phyloP scores from a whole-genome alignment of 1,140 invertebrate genomes.

The Zeugodacus cucurbitae region DNA sequence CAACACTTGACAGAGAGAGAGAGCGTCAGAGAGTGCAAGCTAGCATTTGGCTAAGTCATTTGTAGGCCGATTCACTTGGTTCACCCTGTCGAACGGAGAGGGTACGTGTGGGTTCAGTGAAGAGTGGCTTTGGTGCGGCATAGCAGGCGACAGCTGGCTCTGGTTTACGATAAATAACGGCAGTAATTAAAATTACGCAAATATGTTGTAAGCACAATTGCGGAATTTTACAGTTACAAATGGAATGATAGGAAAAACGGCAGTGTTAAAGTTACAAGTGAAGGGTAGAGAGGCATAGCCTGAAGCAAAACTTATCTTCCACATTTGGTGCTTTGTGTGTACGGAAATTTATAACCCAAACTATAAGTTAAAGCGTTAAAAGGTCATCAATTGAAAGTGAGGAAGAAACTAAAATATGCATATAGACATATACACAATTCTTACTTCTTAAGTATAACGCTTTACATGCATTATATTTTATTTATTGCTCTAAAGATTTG shows the following conservation, averaged over 20 bases:
- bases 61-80: not conserved
- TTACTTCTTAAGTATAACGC: too few species aligned
- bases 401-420: too few species aligned
- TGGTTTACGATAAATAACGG: constrained; percentile 24
- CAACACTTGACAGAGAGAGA: not conserved
- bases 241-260: not conserved
- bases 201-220: constrained; percentile 19
- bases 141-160: not conserved
- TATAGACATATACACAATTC: too few species aligned
- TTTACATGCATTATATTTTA: too few species aligned
- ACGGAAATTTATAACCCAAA: not conserved
- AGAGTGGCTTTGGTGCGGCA: not conserved
- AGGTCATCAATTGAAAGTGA: not conserved
- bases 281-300: not conserved
- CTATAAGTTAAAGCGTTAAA: not conserved
- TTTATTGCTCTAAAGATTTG: too few species aligned
- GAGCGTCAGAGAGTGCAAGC: not conserved
- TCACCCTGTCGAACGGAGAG: not conserved
- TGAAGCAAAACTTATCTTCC: not conserved
- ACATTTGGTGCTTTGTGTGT: too few species aligned
- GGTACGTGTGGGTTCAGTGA: not conserved
- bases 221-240: not conserved
- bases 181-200: constrained; percentile 34
- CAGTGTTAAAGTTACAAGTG: not conserved
- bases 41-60: not conserved